Conservation (phyloP, 2,113 vertebrate species). For the Mormyrus iriodes region DNA sequence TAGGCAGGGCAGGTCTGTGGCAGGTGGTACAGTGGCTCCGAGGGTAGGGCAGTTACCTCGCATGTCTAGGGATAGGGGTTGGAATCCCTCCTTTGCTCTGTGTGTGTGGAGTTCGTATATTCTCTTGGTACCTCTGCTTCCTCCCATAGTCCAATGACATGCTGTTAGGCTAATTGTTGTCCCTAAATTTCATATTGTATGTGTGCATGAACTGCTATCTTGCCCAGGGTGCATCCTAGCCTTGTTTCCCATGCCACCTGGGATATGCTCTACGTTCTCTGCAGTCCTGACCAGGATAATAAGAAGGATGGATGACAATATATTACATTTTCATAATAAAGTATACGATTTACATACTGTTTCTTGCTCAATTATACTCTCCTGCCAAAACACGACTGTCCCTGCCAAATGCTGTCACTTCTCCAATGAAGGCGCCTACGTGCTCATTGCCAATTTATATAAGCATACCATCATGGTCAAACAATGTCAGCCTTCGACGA, state of each 20-base stretch:
- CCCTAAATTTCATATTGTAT: not conserved
- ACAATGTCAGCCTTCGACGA: not conserved
- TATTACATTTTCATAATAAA: not conserved
- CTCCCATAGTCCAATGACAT: not conserved
- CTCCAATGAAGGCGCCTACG: not conserved
- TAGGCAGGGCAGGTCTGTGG: not conserved
- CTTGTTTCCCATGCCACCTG: not conserved
- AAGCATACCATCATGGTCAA: not conserved
- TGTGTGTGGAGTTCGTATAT: not conserved
- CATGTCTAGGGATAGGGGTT: not conserved
- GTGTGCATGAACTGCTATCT: not conserved
- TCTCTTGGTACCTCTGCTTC: not conserved
- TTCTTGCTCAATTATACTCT: not conserved
- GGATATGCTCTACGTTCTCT: not conserved
- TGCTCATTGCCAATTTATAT: not conserved
- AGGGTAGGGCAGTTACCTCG: not conserved
- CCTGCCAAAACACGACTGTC: not conserved
- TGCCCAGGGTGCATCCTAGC: not conserved
- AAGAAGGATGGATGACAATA: not conserved
- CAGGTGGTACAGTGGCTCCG: not conserved
- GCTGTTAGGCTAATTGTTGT: not conserved
- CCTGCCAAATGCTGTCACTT: not conserved
- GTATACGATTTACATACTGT: not conserved
- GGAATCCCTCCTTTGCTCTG: not conserved
- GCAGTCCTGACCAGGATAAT: not conserved